These are phyloP conservation scores for Cheumatopsyche charites DNA, from an alignment of 1,140 invertebrate genomes.

Conservation along the genomic window DNA sequence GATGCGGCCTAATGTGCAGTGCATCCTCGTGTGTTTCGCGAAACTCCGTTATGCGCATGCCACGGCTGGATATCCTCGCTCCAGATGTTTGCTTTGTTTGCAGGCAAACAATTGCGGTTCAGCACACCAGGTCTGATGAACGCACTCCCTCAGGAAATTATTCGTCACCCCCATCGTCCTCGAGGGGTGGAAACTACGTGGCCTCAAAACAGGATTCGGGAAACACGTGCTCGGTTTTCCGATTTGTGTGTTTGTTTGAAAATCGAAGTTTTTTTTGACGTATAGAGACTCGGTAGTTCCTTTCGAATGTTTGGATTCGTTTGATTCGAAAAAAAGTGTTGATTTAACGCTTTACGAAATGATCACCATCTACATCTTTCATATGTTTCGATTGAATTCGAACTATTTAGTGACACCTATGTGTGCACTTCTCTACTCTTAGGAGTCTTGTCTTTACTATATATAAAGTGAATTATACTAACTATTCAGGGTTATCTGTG, in stretches of 20 bases:
- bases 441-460: no score
- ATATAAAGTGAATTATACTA: no score
- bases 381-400: no score
- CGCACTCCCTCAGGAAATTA: slow-evolving; percentile 16
- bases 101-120: background rate
- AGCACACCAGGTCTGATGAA: background rate
- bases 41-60: no score
- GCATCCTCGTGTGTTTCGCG: no score
- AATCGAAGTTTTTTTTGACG: background rate
- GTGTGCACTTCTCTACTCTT: no score
- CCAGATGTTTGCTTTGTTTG: slow-evolving; percentile 14
- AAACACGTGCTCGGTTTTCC: background rate
- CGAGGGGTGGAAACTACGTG: background rate
- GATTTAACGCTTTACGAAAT: no score
- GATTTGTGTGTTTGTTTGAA: background rate
- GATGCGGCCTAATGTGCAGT: no score
- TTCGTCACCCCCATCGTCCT: background rate
- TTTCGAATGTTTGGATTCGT: background rate
- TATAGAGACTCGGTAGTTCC: background rate
- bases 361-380: no score
- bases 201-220: background rate
- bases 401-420: no score
- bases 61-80: background rate
- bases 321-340: background rate
- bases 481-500: no score